These are phyloP conservation scores for Pseudomyrmex cubaensis DNA, from an alignment of 1,140 invertebrate genomes.

Conservation along the genomic window DNA sequence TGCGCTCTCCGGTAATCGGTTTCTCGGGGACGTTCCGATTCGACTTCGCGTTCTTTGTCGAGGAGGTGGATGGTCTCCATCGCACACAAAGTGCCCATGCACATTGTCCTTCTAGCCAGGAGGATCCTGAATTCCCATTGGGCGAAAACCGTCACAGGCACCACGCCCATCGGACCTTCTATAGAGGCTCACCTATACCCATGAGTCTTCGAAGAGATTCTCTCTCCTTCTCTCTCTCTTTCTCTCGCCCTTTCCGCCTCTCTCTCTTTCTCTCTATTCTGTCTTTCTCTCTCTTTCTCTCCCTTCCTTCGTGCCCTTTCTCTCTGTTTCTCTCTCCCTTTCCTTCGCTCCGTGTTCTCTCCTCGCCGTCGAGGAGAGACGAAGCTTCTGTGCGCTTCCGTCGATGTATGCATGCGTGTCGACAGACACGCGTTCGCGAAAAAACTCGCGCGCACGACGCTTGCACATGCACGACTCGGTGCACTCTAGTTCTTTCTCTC, in stretches of 20 bases:
- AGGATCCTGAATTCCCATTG: constrained; percentile 82
- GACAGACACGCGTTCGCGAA: constrained; percentile 16
- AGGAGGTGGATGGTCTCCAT: constrained; percentile 74
- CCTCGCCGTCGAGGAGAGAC: constrained; percentile 45
- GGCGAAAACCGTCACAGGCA: constrained; percentile 81
- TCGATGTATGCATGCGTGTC: constrained; percentile 34
- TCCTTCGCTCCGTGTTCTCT: constrained; percentile 41
- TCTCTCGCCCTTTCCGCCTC: constrained; percentile 3
- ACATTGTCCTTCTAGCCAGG: constrained; percentile 83
- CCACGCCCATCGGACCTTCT: constrained; percentile 83
- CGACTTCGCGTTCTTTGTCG: constrained; percentile 78
- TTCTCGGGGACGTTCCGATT: constrained; percentile 72
- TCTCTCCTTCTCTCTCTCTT: constrained; percentile 56
- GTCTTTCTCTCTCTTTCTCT: background rate
- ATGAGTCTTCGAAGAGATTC: constrained; percentile 72
- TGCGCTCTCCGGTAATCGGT: constrained; percentile 51
- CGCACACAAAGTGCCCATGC: constrained; percentile 76
- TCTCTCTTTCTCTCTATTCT: constrained; percentile 8
- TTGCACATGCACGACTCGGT: constrained; percentile 64
- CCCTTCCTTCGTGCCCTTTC: background rate
- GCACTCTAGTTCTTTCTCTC: constrained; percentile 39
- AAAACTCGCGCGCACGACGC: background rate
- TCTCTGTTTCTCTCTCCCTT: constrained; percentile 1
- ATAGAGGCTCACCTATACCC: constrained; percentile 80
- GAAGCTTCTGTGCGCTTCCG: constrained; percentile 55